A percentile compares a stretch with the other conserved stretches of the same genome.
Evolutionary conservation across 2,797 vertebrate genomes (phyloP).

Genomic region (Muscicapa comitata): DNA sequence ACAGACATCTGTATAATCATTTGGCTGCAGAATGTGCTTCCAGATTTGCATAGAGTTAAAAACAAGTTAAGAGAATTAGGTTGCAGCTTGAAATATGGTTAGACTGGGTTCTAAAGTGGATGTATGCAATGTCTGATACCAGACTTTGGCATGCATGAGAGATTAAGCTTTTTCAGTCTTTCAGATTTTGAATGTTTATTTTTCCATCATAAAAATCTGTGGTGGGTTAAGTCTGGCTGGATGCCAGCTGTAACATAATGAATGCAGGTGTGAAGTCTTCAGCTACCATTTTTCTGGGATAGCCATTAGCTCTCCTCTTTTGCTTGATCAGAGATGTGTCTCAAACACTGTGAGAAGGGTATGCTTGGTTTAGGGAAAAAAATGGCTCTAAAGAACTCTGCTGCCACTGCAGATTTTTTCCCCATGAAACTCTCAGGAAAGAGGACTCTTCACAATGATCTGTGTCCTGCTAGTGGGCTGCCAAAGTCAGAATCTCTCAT

Average conservation of each 20-base stretch:
- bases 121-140: background rate
- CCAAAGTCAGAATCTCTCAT: background rate
- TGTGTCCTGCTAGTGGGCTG: background rate
- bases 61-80: background rate
- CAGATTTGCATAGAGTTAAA: background rate
- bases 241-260: background rate
- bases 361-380: background rate
- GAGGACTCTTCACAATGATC: background rate
- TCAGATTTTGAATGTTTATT: background rate
- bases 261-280: background rate
- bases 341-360: background rate
- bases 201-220: background rate
- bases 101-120: background rate
- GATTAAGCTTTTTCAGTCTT: background rate
- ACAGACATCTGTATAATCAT: background rate
- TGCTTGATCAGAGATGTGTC: background rate
- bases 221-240: background rate
- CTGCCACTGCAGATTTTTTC: background rate
- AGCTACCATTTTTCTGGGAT: background rate
- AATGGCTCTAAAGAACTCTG: background rate
- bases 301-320: background rate
- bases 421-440: background rate
- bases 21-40: background rate
- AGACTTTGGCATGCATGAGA: background rate
- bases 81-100: background rate